Conservation (phyloP, 1,140 invertebrate species). For the Choristoneura fumiferana region DNA sequence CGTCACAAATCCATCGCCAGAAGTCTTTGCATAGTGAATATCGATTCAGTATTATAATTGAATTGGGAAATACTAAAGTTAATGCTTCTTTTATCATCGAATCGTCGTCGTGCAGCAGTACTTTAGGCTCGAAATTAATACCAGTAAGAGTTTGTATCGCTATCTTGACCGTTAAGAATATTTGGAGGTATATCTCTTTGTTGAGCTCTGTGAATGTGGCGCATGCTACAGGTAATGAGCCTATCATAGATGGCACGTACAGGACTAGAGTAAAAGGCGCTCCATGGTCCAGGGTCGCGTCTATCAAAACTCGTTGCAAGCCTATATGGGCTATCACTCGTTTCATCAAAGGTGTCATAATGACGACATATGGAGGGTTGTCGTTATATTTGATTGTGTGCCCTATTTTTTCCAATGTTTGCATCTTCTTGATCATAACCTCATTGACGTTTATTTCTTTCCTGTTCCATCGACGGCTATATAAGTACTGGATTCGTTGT, state of each 20-base stretch:
- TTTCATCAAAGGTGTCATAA: conserved; percentile 26
- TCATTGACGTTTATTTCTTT: background rate
- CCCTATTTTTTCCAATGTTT: background rate
- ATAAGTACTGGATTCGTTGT: conserved; percentile 19
- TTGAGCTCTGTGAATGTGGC: conserved; percentile 21
- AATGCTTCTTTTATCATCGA: background rate
- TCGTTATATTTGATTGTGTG: background rate
- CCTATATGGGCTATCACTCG: conserved; percentile 5
- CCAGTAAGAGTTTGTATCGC: conserved; percentile 12
- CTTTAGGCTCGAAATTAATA: conserved; percentile 13
- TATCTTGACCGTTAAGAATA: conserved; percentile 20
- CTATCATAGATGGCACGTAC: conserved; percentile 26
- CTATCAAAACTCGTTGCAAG: conserved; percentile 26
- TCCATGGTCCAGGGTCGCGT: conserved; percentile 13
- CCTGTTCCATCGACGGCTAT: background rate
- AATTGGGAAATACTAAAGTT: conserved; percentile 11
- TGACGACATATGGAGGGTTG: background rate
- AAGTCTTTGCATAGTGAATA: conserved; percentile 19
- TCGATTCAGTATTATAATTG: background rate
- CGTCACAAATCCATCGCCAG: conserved; percentile 22
- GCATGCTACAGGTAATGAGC: conserved; percentile 29
- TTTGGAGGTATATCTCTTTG: conserved; percentile 23
- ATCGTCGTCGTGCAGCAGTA: conserved; percentile 10
- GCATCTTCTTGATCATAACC: background rate
- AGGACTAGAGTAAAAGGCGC: conserved; percentile 8